Evolutionary conservation across 2,113 vertebrate species (phyloP).

Genomic region (Apus apus): DNA sequence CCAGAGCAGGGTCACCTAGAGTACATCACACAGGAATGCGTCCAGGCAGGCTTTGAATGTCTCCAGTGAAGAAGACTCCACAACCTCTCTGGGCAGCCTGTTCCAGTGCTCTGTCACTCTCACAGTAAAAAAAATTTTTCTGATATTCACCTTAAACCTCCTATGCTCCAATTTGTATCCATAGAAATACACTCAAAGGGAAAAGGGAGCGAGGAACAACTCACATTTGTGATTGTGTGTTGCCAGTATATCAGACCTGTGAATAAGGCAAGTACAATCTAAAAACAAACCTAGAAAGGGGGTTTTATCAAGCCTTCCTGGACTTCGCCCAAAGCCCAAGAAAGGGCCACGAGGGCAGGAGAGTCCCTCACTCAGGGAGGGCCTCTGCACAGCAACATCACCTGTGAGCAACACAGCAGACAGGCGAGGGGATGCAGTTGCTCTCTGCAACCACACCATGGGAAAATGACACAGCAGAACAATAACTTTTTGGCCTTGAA

Average conservation of each 20-base stretch:
- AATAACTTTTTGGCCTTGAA: not conserved
- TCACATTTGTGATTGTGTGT: not conserved
- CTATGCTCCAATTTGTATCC: too few relatives aligned
- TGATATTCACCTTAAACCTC: too few relatives aligned
- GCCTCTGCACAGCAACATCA: rapidly evolving
- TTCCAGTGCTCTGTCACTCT: too few relatives aligned
- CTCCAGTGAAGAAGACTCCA: too few relatives aligned
- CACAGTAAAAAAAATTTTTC: too few relatives aligned
- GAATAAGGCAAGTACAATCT: not conserved
- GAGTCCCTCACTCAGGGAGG: not conserved
- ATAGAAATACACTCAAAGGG: not conserved
- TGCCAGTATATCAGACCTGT: not conserved
- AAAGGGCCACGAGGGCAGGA: not conserved
- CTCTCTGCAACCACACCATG: not conserved
- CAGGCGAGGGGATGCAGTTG: rapidly evolving
- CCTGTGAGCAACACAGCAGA: rapidly evolving
- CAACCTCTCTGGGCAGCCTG: too few relatives aligned
- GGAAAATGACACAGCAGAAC: not conserved
- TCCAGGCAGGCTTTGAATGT: too few relatives aligned
- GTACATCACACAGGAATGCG: too few relatives aligned
- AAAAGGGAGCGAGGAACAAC: rapidly evolving
- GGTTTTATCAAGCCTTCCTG: rapidly evolving
- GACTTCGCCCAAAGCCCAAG: not conserved
- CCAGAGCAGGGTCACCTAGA: too few relatives aligned
- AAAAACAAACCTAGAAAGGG: not conserved